Percentiles rank a stretch among this genome's conserved stretches.
Conservation (phyloP, 2,113 vertebrate species). For the Oenanthe melanoleuca region DNA sequence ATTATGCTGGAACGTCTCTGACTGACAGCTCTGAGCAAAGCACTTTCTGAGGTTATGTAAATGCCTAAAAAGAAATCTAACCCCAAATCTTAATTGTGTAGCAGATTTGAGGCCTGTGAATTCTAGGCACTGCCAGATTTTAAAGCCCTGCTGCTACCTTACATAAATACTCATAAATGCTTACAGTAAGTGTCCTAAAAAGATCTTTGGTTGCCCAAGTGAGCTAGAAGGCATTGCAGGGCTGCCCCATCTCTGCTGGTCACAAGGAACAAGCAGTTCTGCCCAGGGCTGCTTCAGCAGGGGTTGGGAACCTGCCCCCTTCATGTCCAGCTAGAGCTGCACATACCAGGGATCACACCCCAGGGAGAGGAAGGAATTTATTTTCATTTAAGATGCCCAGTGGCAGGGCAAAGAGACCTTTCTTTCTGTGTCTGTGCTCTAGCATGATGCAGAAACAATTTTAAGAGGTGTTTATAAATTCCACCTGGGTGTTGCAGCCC, state of each 20-base stretch:
- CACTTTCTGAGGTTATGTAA: slow-evolving; percentile 44
- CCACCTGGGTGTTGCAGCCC: neutral
- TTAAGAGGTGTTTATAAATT: neutral
- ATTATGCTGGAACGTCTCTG: slow-evolving; percentile 22
- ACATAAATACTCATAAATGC: slow-evolving; percentile 2
- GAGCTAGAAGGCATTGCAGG: neutral
- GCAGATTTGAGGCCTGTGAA: slow-evolving; percentile 29
- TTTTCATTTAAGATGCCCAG: neutral
- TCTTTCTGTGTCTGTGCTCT: neutral
- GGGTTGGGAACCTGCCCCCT: neutral
- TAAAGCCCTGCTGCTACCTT: neutral
- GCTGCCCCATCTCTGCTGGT: neutral
- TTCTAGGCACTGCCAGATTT: slow-evolving; percentile 1
- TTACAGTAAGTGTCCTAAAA: neutral
- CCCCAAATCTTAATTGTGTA: slow-evolving; percentile 18
- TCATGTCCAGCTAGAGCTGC: neutral
- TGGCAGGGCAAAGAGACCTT: neutral
- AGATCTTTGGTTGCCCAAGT: neutral
- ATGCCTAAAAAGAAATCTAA: slow-evolving; percentile 27
- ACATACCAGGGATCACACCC: neutral
- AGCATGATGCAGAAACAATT: neutral
- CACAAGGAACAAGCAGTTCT: fast-evolving
- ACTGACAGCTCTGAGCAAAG: slow-evolving; percentile 43
- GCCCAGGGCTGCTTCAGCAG: neutral
- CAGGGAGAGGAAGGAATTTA: neutral